A percentile compares a stretch with the other conserved stretches of the same genome.
Evolutionary conservation across 2,113 vertebrate genomes (phyloP).

Genomic region (Leucosticte australis): DNA sequence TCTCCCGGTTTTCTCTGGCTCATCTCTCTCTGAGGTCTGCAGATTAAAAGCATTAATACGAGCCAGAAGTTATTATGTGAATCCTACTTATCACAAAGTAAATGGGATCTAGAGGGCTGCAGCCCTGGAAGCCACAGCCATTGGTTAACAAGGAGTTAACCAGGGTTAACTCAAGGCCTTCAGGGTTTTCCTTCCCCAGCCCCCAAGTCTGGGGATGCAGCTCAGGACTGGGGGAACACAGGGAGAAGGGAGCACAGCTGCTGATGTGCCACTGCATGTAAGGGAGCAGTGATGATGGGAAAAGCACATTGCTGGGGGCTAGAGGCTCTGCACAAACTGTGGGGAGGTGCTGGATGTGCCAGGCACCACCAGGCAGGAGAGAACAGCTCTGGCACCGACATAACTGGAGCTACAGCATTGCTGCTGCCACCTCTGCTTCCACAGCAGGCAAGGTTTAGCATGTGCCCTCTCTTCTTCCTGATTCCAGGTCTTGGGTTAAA

Average conservation of each 20-base stretch:
- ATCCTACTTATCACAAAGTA: neutral
- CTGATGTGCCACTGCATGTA: accelerated
- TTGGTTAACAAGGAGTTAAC: no score
- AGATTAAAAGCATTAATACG: slow-evolving; percentile 1
- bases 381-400: neutral
- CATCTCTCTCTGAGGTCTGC: neutral
- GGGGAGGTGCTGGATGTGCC: neutral
- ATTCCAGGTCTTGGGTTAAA: neutral
- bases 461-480: neutral
- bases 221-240: neutral
- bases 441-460: neutral
- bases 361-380: neutral
- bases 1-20: neutral
- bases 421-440: neutral
- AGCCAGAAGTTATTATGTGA: neutral
- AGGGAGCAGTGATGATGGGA: accelerated
- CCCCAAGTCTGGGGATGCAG: accelerated
- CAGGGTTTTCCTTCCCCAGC: neutral
- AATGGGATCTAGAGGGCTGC: neutral
- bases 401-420: accelerated
- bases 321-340: neutral
- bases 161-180: neutral
- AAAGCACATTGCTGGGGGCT: accelerated
- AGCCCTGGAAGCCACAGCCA: neutral
- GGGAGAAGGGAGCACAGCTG: neutral